Conservation (phyloP, 2,888 invertebrate genomes). For the Kryphioiulus occultus region DNA sequence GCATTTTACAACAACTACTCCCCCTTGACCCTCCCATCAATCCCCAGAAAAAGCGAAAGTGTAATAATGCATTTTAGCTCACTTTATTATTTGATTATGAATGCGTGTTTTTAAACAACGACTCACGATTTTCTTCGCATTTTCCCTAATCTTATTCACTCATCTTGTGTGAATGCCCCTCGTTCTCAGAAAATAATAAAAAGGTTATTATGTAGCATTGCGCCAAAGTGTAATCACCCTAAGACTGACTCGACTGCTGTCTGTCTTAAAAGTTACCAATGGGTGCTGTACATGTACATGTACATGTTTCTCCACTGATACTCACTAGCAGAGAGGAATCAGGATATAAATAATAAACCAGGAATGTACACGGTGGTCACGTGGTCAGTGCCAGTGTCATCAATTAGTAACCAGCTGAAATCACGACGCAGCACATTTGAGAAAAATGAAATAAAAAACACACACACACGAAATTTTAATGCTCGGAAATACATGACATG, state of each 20-base stretch:
- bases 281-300: slow-evolving; percentile 13
- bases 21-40: slow-evolving; percentile 1
- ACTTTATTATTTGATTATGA: slow-evolving; percentile 21
- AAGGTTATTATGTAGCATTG: slow-evolving; percentile 18
- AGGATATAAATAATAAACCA: slow-evolving; percentile 20
- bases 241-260: not conserved
- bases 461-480: not conserved
- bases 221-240: slow-evolving; percentile 15
- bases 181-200: slow-evolving; percentile 1
- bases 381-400: not conserved
- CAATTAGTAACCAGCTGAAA: slow-evolving; percentile 4
- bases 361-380: not conserved
- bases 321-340: not conserved
- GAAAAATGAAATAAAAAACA: not conserved
- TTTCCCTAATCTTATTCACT: slow-evolving; percentile 18
- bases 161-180: slow-evolving; percentile 15
- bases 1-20: not conserved
- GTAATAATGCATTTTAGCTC: not conserved
- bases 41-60: slow-evolving; percentile 20
- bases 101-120: slow-evolving; percentile 14
- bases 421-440: not conserved
- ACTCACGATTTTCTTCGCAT: slow-evolving; percentile 6
- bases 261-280: not conserved
- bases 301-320: not conserved
- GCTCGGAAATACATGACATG: not conserved